Conservation (phyloP, 2,888 invertebrate genomes). For the Spatulosminthurus flaviceps region DNA sequence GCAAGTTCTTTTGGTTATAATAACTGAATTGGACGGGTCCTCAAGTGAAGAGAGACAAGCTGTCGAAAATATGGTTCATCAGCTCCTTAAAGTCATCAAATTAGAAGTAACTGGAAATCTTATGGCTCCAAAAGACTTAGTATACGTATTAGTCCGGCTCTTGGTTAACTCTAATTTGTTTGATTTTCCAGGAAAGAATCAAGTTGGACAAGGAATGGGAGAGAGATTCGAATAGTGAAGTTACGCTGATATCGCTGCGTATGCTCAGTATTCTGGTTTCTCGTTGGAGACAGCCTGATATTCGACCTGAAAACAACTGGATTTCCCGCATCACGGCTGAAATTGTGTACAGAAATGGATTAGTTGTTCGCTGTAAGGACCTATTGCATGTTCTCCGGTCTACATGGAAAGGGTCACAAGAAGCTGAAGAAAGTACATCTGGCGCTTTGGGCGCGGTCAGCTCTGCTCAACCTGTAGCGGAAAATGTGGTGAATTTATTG, state of each 20-base stretch:
- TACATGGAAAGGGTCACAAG: constrained; percentile 61
- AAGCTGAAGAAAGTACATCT: constrained; percentile 33
- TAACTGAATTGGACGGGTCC: constrained; percentile 62
- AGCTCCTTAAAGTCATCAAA: constrained; percentile 60
- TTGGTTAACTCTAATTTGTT: neutral
- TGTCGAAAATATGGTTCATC: constrained; percentile 57
- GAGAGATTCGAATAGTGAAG: constrained; percentile 58
- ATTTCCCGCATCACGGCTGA: constrained; percentile 62
- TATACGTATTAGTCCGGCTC: no score
- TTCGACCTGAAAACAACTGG: constrained; percentile 61
- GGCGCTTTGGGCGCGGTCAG: neutral
- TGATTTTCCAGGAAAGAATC: constrained; percentile 48
- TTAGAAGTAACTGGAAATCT: constrained; percentile 50
- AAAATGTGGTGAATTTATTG: constrained; percentile 41
- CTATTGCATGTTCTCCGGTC: constrained; percentile 58
- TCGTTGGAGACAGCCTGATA: constrained; percentile 61
- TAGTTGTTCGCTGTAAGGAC: constrained; percentile 61
- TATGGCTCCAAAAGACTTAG: neutral
- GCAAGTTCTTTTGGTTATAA: constrained; percentile 62
- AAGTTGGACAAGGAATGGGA: constrained; percentile 57
- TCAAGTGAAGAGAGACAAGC: constrained; percentile 58
- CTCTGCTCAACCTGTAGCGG: neutral
- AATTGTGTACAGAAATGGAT: constrained; percentile 57
- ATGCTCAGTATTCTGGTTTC: constrained; percentile 63
- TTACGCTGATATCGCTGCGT: constrained; percentile 61